phyloP scores from a whole-genome alignment of 2,888 invertebrate genomes.

The Brachynemurus nebulosus region DNA sequence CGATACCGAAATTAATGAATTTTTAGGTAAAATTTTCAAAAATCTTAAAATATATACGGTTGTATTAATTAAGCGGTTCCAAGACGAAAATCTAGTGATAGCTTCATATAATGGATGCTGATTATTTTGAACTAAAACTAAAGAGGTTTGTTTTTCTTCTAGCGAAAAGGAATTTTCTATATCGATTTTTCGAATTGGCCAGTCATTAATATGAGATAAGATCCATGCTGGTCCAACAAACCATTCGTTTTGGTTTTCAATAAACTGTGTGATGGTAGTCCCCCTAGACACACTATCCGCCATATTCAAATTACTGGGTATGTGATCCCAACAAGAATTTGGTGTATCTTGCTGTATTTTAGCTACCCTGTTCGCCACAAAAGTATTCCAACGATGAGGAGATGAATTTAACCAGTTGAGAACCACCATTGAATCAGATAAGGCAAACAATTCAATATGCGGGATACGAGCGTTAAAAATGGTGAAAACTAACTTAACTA shows the following conservation, averaged over 20 bases:
- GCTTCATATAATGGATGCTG: no score
- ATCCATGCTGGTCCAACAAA: background rate
- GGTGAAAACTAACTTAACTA: background rate
- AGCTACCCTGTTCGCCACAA: conserved; percentile 16
- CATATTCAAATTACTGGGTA: background rate
- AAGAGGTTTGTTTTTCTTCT: no score
- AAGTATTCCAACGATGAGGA: conserved; percentile 14
- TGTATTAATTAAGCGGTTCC: background rate
- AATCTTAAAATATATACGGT: background rate
- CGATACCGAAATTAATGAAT: background rate
- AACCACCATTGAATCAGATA: background rate
- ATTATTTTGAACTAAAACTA: no score
- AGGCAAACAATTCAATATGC: no score
- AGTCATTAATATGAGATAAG: background rate
- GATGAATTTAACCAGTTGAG: conserved; percentile 8
- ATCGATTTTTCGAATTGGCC: background rate
- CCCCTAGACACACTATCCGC: conserved; percentile 8
- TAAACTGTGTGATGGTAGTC: background rate
- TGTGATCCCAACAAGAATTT: conserved; percentile 6
- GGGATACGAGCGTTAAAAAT: background rate
- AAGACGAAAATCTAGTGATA: background rate
- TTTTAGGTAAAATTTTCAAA: background rate
- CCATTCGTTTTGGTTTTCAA: background rate
- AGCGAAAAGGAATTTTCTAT: no score
- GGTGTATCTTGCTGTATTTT: conserved; percentile 7